These are phyloP conservation scores for Homarus gammarus DNA, from an alignment of 2,888 invertebrate species.

Conservation along the genomic window DNA sequence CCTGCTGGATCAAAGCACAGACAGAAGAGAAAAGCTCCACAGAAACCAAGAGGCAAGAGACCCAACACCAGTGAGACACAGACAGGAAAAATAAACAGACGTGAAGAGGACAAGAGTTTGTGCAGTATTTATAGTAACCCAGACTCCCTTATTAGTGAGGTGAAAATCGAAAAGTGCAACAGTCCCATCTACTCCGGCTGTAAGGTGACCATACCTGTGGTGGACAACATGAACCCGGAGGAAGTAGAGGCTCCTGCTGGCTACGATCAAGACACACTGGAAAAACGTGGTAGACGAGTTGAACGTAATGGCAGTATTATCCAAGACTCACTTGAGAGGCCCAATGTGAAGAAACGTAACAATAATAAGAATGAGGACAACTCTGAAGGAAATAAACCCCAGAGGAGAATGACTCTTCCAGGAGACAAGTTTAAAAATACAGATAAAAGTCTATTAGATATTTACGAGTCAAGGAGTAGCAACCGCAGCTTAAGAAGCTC, in stretches of 20 bases:
- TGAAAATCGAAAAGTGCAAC: slow-evolving; percentile 42
- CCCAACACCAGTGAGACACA: not conserved
- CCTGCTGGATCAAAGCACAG: slow-evolving; percentile 37
- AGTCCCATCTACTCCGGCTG: slow-evolving; percentile 68
- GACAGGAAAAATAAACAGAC: not conserved
- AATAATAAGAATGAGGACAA: slow-evolving; percentile 12
- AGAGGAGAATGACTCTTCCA: slow-evolving; percentile 46
- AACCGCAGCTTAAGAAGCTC: slow-evolving; percentile 31
- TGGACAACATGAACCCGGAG: slow-evolving; percentile 29
- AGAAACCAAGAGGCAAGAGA: slow-evolving; percentile 9
- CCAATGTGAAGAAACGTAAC: slow-evolving; percentile 59
- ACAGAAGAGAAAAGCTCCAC: slow-evolving; percentile 51
- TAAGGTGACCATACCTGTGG: slow-evolving; percentile 66
- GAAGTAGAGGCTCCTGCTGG: not conserved
- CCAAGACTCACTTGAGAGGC: slow-evolving; percentile 67
- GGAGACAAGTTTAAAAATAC: slow-evolving; percentile 3
- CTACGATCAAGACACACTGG: slow-evolving; percentile 65
- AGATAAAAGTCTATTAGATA: slow-evolving; percentile 58
- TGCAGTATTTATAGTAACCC: slow-evolving; percentile 52
- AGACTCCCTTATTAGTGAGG: slow-evolving; percentile 58
- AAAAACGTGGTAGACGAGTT: slow-evolving; percentile 42
- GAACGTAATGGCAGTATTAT: slow-evolving; percentile 63
- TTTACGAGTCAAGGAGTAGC: slow-evolving; percentile 61
- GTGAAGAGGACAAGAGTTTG: slow-evolving; percentile 9
- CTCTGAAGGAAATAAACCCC: not conserved